Percentiles rank a stretch among this genome's conserved stretches.
Evolutionary conservation across 1,140 invertebrate species (phyloP).

Genomic region (Drosophila baimaii): DNA sequence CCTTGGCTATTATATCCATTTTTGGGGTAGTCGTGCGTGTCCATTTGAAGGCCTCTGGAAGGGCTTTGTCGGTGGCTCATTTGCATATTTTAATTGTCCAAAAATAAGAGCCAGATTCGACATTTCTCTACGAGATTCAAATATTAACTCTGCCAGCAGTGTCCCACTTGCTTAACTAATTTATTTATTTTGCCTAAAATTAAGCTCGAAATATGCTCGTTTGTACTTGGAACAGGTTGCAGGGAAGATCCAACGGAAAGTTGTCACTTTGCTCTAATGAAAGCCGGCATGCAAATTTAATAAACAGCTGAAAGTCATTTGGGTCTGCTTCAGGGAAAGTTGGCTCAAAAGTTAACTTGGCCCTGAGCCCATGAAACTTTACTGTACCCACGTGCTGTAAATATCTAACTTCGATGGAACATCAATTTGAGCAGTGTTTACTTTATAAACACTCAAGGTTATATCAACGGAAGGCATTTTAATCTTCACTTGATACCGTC

Average conservation of each 20-base stretch:
- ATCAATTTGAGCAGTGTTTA: not conserved
- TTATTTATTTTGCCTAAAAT: slow-evolving; percentile 62
- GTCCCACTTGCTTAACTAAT: slow-evolving; percentile 60
- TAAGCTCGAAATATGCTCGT: slow-evolving; percentile 31
- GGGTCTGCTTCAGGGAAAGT: slow-evolving; percentile 18
- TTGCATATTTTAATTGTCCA: slow-evolving; percentile 72
- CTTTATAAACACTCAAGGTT: slow-evolving; percentile 5
- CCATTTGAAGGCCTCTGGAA: slow-evolving; percentile 38
- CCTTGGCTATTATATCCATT: slow-evolving; percentile 20
- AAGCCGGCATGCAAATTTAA: slow-evolving; percentile 60
- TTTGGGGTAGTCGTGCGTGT: slow-evolving; percentile 59
- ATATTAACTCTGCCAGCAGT: slow-evolving; percentile 31
- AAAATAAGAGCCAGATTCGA: slow-evolving; percentile 29
- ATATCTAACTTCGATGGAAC: slow-evolving; percentile 5
- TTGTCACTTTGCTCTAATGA: slow-evolving; percentile 47
- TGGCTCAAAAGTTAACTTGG: slow-evolving; percentile 14
- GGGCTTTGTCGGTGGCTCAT: slow-evolving; percentile 47
- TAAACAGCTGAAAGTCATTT: slow-evolving; percentile 44
- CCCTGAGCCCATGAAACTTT: slow-evolving; percentile 12
- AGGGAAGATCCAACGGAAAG: slow-evolving; percentile 6
- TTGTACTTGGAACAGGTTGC: not conserved
- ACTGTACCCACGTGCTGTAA: slow-evolving; percentile 1
- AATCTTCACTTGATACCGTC: not conserved
- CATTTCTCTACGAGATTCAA: slow-evolving; percentile 30
- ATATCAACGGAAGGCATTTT: not conserved